Evolutionary conservation across 2,797 vertebrate species (phyloP).

Genomic region (Acanthornis magna): DNA sequence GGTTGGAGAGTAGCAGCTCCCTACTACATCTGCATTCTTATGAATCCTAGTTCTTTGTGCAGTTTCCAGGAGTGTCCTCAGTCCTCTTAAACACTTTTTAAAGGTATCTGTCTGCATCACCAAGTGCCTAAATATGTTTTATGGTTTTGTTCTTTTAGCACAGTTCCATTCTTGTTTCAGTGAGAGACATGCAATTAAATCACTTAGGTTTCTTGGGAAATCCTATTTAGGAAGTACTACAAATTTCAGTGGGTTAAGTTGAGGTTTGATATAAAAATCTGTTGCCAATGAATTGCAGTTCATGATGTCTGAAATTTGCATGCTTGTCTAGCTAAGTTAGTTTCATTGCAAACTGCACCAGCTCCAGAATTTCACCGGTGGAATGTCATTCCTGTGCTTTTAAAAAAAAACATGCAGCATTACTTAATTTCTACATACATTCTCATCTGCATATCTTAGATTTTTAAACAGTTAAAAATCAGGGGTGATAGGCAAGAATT

Average conservation of each 20-base stretch:
- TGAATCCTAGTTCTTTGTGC: not conserved
- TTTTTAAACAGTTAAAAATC: not conserved
- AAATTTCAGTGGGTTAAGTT: not conserved
- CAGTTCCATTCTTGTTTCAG: not conserved
- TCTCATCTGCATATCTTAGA: not conserved
- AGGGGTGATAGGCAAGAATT: not conserved
- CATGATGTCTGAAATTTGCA: not conserved
- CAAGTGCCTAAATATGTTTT: not conserved
- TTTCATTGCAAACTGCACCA: not conserved
- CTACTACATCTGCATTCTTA: not conserved
- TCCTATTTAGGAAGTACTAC: not conserved
- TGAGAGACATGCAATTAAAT: not conserved
- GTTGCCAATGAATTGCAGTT: not conserved
- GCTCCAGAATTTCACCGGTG: not conserved
- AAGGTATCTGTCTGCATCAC: not conserved
- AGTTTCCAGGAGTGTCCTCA: not conserved
- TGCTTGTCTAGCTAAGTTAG: not conserved
- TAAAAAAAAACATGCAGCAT: not conserved
- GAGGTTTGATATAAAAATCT: not conserved
- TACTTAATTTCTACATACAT: not conserved
- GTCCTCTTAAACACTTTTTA: not conserved
- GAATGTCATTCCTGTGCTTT: not conserved
- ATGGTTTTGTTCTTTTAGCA: not conserved
- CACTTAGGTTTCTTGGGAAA: not conserved
- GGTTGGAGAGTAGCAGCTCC: not conserved